Evolutionary conservation across 2,888 invertebrate genomes (phyloP).

Genomic region (Melinaea menophilus): DNA sequence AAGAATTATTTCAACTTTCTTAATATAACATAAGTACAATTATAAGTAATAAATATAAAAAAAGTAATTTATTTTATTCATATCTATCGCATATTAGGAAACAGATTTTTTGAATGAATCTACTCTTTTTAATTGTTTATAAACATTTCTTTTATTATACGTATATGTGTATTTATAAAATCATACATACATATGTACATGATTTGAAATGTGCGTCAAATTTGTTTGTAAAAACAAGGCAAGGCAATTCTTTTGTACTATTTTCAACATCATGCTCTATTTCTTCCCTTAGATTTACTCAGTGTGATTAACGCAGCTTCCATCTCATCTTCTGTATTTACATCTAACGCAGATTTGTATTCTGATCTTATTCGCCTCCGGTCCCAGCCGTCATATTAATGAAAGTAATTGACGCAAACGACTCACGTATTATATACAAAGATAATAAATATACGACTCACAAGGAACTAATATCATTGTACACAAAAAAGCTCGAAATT

Average conservation of each 20-base stretch:
- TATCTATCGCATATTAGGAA: too few relatives aligned
- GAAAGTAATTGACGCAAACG: constrained; percentile 24
- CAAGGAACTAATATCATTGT: background rate
- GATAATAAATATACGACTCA: constrained; percentile 6
- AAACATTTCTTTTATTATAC: too few relatives aligned
- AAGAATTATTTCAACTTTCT: too few relatives aligned
- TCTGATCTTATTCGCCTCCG: constrained; percentile 18
- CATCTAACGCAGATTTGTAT: constrained; percentile 32
- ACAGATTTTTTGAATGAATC: too few relatives aligned
- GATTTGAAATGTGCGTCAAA: too few relatives aligned
- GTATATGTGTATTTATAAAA: too few relatives aligned
- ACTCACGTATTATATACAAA: constrained; percentile 13
- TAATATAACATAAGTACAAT: too few relatives aligned
- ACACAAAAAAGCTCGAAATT: too few relatives aligned
- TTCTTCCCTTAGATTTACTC: constrained; percentile 6
- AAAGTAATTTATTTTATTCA: too few relatives aligned
- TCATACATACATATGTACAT: too few relatives aligned
- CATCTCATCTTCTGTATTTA: constrained; percentile 27
- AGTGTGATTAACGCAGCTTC: constrained; percentile 23
- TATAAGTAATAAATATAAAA: too few relatives aligned
- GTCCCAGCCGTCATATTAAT: constrained; percentile 23
- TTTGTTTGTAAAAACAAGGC: constrained; percentile 7
- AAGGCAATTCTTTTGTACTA: background rate
- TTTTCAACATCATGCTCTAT: background rate
- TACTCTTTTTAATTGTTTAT: too few relatives aligned